Conservation (phyloP, 2,797 vertebrate species). For the Chelmon rostratus region DNA sequence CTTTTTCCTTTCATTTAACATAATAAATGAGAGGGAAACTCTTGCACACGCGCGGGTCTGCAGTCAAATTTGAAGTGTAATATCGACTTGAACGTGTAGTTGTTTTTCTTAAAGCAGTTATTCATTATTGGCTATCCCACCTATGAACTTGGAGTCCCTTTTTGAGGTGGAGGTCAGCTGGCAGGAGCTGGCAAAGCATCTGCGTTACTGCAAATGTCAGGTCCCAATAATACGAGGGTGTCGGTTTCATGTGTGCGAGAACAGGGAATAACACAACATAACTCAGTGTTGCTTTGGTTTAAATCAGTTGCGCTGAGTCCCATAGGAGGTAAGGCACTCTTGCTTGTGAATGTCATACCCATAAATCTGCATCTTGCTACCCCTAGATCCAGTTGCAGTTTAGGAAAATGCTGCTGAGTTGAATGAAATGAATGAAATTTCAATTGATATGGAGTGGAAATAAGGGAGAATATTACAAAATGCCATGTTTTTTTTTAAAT, state of each 20-base stretch:
- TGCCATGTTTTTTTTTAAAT: conserved; percentile 19
- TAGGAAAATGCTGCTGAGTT: conserved; percentile 42
- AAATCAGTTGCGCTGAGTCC: conserved; percentile 49
- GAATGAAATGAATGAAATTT: conserved; percentile 41
- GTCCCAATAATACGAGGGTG: conserved; percentile 62
- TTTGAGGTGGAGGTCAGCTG: conserved; percentile 64
- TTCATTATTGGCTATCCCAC: conserved; percentile 57
- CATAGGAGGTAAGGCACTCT: conserved; percentile 50
- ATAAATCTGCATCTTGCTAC: conserved; percentile 73
- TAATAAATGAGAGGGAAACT: conserved; percentile 58
- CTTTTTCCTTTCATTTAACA: conserved; percentile 50
- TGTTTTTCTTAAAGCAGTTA: conserved; percentile 60
- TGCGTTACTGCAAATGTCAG: conserved; percentile 65
- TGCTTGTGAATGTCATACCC: conserved; percentile 68
- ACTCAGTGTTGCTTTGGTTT: conserved; percentile 51
- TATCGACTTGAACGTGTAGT: conserved; percentile 35
- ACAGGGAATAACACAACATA: conserved; percentile 69
- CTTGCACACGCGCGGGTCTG: conserved; percentile 50
- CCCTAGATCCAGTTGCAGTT: conserved; percentile 58
- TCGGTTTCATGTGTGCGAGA: conserved; percentile 70
- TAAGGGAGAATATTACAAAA: not conserved
- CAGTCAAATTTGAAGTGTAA: conserved; percentile 39
- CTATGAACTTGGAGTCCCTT: conserved; percentile 48
- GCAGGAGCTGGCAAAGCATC: conserved; percentile 57
- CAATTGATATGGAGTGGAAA: conserved; percentile 7